Evolutionary conservation across 2,888 invertebrate genomes (phyloP), one percentile per base, ranked within the genome.

Genomic region (Eugnorisma glareosa): DNA sequence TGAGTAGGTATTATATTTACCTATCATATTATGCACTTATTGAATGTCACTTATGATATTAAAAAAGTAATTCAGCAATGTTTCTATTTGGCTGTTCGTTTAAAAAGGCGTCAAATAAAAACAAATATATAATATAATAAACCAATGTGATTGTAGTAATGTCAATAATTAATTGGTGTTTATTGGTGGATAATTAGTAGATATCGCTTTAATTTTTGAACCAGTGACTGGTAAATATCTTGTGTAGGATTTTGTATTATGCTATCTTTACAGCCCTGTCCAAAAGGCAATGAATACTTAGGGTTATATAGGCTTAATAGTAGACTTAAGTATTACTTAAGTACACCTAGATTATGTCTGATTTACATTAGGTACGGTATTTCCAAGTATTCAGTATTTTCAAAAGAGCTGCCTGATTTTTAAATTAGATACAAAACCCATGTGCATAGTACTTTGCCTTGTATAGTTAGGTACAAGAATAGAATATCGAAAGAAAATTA

Each of bases 191-290:
- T 81, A 77, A 28, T 66, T 40, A 67, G 67, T 28, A 18, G 61
- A 15, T 67, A 48, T 64, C 28, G 51, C 40, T 72, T 67, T 63
- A 61, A 37, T 43, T 1, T 51, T 24, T n/a, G n/a, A 35, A 63
- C 64, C 69, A 75, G 81, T 63, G 40, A 63, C 68, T 72, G 81
- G 72, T 84, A 57, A 73, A 69, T 40, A 67, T 59, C n/a, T 43
- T 45, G 21, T 35, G 13, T 81, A 74, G 11, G 28, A 35, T 61
- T 48, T 48, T 72, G 37, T 74, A 40, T 31, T 45, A 57, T 13
- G 40, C 66, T 77, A 59, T 66, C 35, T 66, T 72, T 72, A 57
- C 54, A 57, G 35, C 68, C 28, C 54, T 63, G 67, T 61, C 28
- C 28, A 59, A 51, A 64, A 24, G 73, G 70, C 79, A 24, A 35